Conservation (phyloP, 2,888 invertebrate genomes). For the Drosophila melanocephala region DNA sequence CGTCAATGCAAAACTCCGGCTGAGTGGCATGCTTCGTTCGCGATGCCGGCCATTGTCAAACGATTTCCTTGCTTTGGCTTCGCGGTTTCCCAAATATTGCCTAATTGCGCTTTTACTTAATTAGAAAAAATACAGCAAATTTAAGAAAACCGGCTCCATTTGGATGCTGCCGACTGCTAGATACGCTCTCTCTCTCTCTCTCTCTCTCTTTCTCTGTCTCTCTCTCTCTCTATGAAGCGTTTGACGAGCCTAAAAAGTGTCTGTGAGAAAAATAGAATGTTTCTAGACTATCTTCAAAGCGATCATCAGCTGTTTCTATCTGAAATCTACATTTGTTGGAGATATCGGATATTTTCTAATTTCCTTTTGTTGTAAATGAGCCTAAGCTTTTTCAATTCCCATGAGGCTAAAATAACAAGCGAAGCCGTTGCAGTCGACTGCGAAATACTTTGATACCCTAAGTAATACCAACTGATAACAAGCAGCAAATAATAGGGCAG, state of each 20-base stretch:
- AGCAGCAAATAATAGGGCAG: not conserved
- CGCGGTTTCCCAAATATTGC: slow-evolving; percentile 28
- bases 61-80: slow-evolving; percentile 41
- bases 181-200: not conserved
- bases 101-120: slow-evolving; percentile 46
- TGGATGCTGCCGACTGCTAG: not conserved
- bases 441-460: not conserved
- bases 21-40: not conserved
- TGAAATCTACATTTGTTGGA: not conserved
- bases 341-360: not conserved
- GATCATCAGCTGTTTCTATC: not conserved
- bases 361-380: no score
- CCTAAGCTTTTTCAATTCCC: not conserved
- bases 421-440: not conserved
- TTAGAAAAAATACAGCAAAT: slow-evolving; percentile 19
- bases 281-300: not conserved
- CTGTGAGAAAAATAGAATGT: not conserved
- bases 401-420: not conserved
- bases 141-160: not conserved
- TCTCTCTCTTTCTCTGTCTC: not conserved
- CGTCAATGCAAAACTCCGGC: not conserved
- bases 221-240: not conserved
- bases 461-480: not conserved
- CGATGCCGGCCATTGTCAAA: slow-evolving; percentile 31
- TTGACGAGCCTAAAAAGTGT: not conserved